Evolutionary conservation across 2,797 vertebrate genomes (phyloP).

Genomic region (Sciurus carolinensis): DNA sequence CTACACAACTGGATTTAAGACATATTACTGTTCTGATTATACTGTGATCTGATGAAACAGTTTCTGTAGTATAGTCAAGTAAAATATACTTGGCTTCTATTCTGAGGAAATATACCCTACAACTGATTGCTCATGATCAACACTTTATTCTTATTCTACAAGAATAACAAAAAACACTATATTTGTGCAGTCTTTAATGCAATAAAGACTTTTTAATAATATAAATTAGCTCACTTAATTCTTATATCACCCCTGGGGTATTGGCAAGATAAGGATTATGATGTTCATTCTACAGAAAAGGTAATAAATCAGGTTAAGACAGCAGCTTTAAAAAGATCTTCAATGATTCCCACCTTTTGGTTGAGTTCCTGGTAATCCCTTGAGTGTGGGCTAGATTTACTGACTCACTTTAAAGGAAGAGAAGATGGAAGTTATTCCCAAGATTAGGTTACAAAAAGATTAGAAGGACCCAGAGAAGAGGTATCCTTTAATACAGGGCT

Average conservation of each 20-base stretch:
- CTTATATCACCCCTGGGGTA: not conserved
- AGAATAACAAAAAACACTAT: not conserved
- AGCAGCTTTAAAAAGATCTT: not conserved
- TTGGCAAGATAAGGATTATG: not conserved
- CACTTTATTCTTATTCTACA: not conserved
- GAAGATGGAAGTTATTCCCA: not conserved
- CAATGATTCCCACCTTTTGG: not conserved
- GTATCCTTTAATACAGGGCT: not conserved
- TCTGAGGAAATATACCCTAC: not conserved
- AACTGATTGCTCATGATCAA: not conserved
- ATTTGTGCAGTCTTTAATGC: not conserved
- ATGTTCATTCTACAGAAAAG: conserved; percentile 17
- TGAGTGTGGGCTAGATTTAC: not conserved
- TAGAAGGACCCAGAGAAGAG: not conserved
- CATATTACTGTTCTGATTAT: conserved; percentile 16
- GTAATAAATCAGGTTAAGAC: not conserved
- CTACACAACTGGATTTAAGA: not conserved
- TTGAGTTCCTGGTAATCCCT: not conserved
- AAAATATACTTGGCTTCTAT: not conserved
- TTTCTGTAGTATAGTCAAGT: not conserved
- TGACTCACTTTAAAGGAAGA: not conserved
- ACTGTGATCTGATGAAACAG: not conserved
- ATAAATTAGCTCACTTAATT: not conserved
- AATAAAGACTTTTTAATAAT: not conserved
- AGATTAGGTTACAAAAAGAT: not conserved